phyloP scores from a whole-genome alignment of 1,140 invertebrate species.

The Bombus superbus region DNA sequence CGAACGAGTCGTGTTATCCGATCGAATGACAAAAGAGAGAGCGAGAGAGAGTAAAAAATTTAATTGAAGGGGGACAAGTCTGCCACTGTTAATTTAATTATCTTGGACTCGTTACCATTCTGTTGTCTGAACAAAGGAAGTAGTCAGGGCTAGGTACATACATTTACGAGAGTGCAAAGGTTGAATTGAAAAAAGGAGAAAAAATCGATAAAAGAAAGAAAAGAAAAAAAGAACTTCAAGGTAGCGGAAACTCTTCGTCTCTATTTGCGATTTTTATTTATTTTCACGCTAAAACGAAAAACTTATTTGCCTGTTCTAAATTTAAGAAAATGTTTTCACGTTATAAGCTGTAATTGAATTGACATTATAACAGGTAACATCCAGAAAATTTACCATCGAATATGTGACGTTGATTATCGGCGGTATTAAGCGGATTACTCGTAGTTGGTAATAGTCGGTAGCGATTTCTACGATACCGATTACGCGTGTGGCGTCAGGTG shows the following conservation, averaged over 20 bases:
- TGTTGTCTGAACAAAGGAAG: background rate
- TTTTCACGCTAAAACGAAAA: background rate
- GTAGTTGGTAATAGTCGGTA: conserved; percentile 26
- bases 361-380: too few relatives aligned
- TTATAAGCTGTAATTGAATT: too few relatives aligned
- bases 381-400: background rate
- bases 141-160: conserved; percentile 16
- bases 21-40: conserved; percentile 2
- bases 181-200: background rate
- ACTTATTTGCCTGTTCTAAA: background rate
- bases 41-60: background rate
- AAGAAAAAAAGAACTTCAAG: too few relatives aligned
- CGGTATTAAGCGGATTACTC: conserved; percentile 3
- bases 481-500: background rate
- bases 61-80: conserved; percentile 6
- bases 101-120: conserved; percentile 21
- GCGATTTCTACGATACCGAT: conserved; percentile 36
- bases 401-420: background rate
- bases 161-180: background rate
- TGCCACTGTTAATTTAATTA: conserved; percentile 36
- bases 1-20: conserved; percentile 25
- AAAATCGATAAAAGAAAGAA: background rate
- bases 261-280: background rate
- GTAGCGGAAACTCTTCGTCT: background rate
- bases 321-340: background rate